A percentile compares a stretch with the other conserved stretches of the same genome.
phyloP scores from a whole-genome alignment of 2,888 invertebrate species.

The Phytoseiulus persimilis region DNA sequence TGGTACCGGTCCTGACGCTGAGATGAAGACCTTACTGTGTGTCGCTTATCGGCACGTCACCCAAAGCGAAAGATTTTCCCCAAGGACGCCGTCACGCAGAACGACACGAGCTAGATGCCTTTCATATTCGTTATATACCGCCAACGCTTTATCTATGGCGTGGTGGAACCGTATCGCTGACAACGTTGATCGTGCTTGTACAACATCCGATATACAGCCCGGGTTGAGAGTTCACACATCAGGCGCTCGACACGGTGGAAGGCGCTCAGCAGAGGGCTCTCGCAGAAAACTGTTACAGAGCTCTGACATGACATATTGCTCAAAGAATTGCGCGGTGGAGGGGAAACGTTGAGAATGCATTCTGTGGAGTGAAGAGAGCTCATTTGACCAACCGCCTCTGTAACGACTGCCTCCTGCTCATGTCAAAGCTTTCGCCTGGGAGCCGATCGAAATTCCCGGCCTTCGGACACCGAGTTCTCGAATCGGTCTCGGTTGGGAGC shows the following conservation, averaged over 20 bases:
- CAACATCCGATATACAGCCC: not conserved
- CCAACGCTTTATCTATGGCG: not conserved
- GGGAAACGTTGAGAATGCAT: too few species aligned
- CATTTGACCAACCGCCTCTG: too few species aligned
- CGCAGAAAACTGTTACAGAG: not conserved
- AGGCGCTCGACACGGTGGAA: not conserved
- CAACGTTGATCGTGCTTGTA: not conserved
- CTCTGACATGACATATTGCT: too few species aligned
- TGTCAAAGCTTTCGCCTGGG: too few species aligned
- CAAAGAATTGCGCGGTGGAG: too few species aligned
- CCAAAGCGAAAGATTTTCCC: not conserved
- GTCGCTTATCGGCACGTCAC: not conserved
- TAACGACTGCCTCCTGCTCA: too few species aligned
- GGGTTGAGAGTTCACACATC: not conserved
- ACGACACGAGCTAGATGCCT: not conserved
- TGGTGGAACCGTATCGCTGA: not conserved
- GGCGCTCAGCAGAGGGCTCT: not conserved
- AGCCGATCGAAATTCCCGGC: too few species aligned
- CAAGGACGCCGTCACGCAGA: not conserved
- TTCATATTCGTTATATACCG: not conserved
- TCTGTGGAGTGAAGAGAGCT: too few species aligned
- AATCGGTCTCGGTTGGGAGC: too few species aligned
- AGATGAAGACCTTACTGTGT: not conserved
- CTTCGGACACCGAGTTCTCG: too few species aligned
- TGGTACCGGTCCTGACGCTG: not conserved